Base-by-base conservation (phyloP, 2,888 invertebrate genomes). In the Drosophila maculinotata region DNA sequence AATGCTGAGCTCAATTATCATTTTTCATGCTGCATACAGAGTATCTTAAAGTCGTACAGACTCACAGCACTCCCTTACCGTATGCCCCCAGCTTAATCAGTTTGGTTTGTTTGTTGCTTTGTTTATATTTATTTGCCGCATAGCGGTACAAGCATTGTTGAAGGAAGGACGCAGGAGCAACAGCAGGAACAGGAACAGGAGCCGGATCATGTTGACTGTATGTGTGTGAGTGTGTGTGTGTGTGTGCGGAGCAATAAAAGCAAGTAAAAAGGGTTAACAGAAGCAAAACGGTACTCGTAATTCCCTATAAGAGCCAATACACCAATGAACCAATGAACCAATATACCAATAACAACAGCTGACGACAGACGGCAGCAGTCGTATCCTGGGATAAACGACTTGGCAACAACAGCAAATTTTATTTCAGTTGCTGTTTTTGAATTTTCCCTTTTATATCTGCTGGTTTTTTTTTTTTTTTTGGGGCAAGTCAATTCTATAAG, bases 131-230 rank as follows among this genome's bases (percentile, higher is more conserved):
- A 74, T 65, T 64, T 74, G 65, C 59, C 74, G 65, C 86, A 74
- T 68, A 69, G 84, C 72, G 75, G 76, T 81, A 66, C 65, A 81
- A 71, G 67, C 66, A 79, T 81, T 20, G 20, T 83, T 77, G n/a
- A n/a, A 38, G 54, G 57, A 33, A 63, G 26, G 26, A 36, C n/a
- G 1, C 36, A 38, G 35, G 17, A 36, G n/a, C n/a, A 25, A 38
- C 53, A 26, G 51, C 64, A 41, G 17, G 45, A 25, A 39, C 33
- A 35, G 53, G 33, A 41, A 47, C 23, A 35, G 39, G 30, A 42
- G 31, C 31, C 15, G 65, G 12, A 35, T 36, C 39, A 44, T 48
- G 31, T 15, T n/a, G n/a, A 28, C 3, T 41, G 12, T 25, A 17
- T 17, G 9, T 9, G 35, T 9, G 35, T 1, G 33, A 1, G 17